Conservation (phyloP, 2,113 vertebrate genomes). For the Amphilophus citrinellus region DNA sequence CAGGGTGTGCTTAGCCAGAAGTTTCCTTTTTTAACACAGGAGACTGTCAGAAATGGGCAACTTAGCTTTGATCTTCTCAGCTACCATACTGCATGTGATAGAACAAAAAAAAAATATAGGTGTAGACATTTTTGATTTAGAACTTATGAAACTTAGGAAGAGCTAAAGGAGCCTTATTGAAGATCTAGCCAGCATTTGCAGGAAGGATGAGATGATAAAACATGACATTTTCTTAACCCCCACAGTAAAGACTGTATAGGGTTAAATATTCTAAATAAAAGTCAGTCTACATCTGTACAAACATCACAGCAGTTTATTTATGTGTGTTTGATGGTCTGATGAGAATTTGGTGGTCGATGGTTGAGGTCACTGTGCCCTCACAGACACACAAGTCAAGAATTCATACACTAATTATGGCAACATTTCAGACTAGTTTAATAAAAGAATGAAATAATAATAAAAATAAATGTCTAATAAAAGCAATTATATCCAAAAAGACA, state of each 20-base stretch:
- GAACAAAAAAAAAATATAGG: background rate
- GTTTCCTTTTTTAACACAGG: slow-evolving; percentile 14
- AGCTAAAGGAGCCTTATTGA: background rate
- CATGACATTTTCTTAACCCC: too few relatives aligned
- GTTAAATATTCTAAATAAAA: too few relatives aligned
- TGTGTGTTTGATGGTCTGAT: background rate
- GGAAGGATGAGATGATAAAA: background rate
- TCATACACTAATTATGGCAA: background rate
- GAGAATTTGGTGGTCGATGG: background rate
- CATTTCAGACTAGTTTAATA: background rate
- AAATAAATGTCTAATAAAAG: background rate
- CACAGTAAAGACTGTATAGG: too few relatives aligned
- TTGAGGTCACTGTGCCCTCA: background rate
- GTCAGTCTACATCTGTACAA: too few relatives aligned
- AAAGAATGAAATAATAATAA: background rate
- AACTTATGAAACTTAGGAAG: background rate
- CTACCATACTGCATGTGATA: background rate
- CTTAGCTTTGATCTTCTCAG: background rate
- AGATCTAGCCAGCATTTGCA: background rate
- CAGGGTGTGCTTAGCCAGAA: slow-evolving; percentile 13
- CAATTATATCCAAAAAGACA: background rate
- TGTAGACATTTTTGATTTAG: accelerated
- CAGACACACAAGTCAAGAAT: background rate
- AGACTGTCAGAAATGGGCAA: slow-evolving; percentile 7
- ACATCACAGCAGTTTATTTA: too few relatives aligned